Conservation (phyloP, 37 sponge, comb jelly and placozoan species). For the Lycopodina hypogea region DNA sequence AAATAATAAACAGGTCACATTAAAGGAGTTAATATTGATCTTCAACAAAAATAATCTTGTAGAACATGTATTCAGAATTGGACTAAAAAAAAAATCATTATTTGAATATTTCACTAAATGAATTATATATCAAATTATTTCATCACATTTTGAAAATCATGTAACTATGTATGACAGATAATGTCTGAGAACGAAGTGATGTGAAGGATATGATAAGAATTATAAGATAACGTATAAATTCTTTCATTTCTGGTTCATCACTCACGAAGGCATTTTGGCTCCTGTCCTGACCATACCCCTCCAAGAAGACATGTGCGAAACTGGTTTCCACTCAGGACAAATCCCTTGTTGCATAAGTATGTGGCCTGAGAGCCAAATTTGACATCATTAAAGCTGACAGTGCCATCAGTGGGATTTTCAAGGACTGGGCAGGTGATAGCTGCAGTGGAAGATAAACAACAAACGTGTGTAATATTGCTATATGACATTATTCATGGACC, state of each 20-base stretch:
- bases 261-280: constrained; percentile 47
- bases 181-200: no score
- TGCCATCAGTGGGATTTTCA: constrained; percentile 29
- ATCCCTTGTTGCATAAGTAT: constrained; percentile 48
- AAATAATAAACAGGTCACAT: neutral
- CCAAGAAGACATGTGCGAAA: constrained; percentile 33
- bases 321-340: constrained; percentile 34
- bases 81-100: no score
- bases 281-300: constrained; percentile 62
- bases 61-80: no score
- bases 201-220: no score
- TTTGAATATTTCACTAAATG: no score
- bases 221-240: no score
- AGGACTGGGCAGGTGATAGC: constrained; percentile 53
- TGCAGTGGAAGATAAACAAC: neutral
- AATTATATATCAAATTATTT: no score
- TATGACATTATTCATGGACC: neutral
- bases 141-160: no score
- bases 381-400: constrained; percentile 9
- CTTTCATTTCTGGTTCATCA: neutral
- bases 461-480: no score
- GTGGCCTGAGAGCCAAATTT: constrained; percentile 29
- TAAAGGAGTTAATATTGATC: neutral
- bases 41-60: neutral
- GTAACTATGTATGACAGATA: no score